phyloP scores from a whole-genome alignment of 1,140 invertebrate genomes.

The Lamellibrachia luymesi region DNA sequence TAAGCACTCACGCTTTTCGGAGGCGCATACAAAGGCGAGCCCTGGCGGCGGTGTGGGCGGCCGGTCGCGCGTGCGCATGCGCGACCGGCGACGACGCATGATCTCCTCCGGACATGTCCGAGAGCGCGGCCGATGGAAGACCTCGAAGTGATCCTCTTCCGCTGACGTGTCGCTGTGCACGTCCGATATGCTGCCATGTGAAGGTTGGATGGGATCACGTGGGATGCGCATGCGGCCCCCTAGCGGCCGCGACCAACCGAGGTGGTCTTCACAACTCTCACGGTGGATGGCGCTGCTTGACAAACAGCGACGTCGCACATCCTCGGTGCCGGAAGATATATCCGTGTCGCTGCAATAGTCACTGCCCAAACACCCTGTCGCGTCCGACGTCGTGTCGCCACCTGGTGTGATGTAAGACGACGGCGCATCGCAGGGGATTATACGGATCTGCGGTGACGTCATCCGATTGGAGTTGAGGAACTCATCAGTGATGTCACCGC shows the following conservation, averaged over 20 bases:
- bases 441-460: background rate
- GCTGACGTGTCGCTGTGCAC: conserved; percentile 8
- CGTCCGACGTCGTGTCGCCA: background rate
- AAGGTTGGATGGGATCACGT: background rate
- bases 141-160: conserved; percentile 9
- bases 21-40: background rate
- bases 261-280: background rate
- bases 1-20: background rate
- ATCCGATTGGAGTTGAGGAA: background rate
- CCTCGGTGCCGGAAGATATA: background rate
- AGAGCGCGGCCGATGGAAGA: background rate
- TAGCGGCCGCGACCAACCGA: background rate
- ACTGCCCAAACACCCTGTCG: background rate
- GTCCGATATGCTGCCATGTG: conserved; percentile 15
- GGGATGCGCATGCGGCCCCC: background rate
- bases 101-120: conserved; percentile 7
- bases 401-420: background rate
- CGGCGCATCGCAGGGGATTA: background rate
- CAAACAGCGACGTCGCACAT: background rate
- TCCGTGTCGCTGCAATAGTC: background rate
- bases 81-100: background rate
- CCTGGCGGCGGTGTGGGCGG: conserved; percentile 11
- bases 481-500: background rate
- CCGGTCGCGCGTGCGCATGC: background rate
- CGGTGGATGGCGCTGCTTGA: background rate